Evolutionary conservation across 2,113 vertebrate species (phyloP).

Genomic region (Anguilla rostrata): DNA sequence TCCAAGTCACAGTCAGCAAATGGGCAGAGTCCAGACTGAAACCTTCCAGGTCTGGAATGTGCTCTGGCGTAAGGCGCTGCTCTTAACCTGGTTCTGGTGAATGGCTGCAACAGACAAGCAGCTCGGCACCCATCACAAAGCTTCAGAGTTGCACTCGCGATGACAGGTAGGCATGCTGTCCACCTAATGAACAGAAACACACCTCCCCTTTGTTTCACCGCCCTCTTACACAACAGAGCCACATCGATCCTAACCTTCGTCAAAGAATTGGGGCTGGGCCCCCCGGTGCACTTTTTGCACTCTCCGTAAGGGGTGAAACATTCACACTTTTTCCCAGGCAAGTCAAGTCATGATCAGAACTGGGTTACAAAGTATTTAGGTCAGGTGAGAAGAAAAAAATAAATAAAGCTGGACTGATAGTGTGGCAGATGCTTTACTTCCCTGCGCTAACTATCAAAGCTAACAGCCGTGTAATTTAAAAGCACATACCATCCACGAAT

Average conservation of each 20-base stretch:
- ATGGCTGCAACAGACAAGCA: not conserved
- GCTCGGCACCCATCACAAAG: not conserved
- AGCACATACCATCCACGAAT: not conserved
- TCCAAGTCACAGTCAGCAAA: too few relatives aligned
- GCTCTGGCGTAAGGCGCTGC: not conserved
- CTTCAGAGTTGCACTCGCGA: not conserved
- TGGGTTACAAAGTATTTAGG: constrained; percentile 38
- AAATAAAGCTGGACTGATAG: constrained; percentile 5
- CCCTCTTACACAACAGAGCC: not conserved
- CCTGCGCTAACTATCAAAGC: constrained; percentile 2
- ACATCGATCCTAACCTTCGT: not conserved
- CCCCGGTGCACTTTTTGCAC: not conserved
- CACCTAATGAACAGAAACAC: not conserved
- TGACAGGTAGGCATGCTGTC: not conserved
- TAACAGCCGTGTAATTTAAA: constrained; percentile 17
- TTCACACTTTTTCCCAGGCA: constrained; percentile 20
- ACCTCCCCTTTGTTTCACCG: not conserved
- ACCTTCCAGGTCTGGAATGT: not conserved
- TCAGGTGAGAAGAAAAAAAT: constrained; percentile 34
- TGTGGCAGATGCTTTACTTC: constrained; percentile 29
- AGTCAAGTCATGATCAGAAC: constrained; percentile 34
- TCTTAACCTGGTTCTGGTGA: not conserved
- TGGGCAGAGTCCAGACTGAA: not conserved
- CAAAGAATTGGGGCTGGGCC: not conserved
- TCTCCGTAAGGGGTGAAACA: not conserved